phyloP scores from a whole-genome alignment of 1,140 invertebrate species.

The Berghia stephanieae region DNA sequence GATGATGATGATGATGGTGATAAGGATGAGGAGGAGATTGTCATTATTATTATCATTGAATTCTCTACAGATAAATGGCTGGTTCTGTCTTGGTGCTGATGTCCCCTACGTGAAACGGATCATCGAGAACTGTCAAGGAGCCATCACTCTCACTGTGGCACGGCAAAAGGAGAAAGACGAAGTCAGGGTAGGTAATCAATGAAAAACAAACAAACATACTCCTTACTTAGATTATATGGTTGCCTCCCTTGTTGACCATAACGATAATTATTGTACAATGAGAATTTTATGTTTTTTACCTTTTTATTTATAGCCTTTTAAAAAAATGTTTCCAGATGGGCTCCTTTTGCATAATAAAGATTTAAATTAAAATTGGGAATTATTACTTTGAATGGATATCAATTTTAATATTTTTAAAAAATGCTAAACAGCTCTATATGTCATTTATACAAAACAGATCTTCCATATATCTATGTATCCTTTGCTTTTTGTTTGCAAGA shows the following conservation, averaged over 20 bases:
- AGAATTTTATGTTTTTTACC: neutral
- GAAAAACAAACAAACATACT: too few relatives aligned
- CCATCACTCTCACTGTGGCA: slow-evolving; percentile 22
- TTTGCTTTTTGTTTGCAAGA: too few relatives aligned
- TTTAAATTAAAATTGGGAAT: too few relatives aligned
- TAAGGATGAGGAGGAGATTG: neutral
- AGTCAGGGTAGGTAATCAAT: slow-evolving; percentile 9
- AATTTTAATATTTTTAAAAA: too few relatives aligned
- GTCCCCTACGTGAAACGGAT: neutral
- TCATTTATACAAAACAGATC: too few relatives aligned
- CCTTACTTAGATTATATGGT: too few relatives aligned
- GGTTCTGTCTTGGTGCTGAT: slow-evolving; percentile 27
- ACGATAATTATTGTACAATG: neutral
- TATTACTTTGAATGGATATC: too few relatives aligned
- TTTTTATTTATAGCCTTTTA: slow-evolving; percentile 4
- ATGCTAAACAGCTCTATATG: too few relatives aligned
- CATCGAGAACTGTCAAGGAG: slow-evolving; percentile 6
- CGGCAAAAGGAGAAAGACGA: slow-evolving; percentile 13
- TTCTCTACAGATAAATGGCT: slow-evolving; percentile 21
- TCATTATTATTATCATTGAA: neutral
- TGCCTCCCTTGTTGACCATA: neutral
- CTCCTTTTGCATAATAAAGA: too few relatives aligned
- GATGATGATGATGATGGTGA: too few relatives aligned
- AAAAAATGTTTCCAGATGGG: too few relatives aligned
- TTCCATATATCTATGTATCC: too few relatives aligned